Conservation (phyloP, 2,113 vertebrate genomes). For the Hyaena hyaena region DNA sequence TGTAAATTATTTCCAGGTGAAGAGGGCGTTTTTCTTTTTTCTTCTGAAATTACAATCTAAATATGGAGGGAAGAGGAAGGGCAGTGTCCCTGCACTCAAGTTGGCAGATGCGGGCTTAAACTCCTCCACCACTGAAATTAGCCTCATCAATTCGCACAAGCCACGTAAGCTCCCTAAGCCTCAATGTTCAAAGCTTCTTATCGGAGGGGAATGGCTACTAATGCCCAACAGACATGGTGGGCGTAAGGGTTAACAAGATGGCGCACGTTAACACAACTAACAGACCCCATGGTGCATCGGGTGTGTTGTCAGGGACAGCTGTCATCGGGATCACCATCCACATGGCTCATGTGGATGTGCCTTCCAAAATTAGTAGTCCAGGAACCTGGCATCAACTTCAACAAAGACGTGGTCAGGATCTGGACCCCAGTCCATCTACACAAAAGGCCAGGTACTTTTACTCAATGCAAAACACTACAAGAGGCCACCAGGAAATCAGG, state of each 20-base stretch:
- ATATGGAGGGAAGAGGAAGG: background rate
- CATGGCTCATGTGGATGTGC: background rate
- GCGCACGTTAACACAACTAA: accelerated
- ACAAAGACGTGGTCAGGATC: background rate
- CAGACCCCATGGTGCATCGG: accelerated
- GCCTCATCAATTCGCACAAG: accelerated
- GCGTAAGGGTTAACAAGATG: accelerated
- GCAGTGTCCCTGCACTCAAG: background rate
- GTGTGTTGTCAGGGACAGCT: accelerated
- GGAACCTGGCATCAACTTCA: background rate
- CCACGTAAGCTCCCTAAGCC: no score
- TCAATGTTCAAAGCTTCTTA: background rate
- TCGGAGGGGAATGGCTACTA: background rate
- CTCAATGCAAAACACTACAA: background rate
- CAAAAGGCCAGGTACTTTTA: background rate
- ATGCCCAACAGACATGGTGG: background rate
- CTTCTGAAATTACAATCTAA: background rate
- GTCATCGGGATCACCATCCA: background rate
- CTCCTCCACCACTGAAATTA: background rate
- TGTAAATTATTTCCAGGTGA: background rate
- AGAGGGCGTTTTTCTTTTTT: background rate
- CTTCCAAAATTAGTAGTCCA: background rate
- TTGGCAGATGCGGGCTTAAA: accelerated
- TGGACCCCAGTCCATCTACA: background rate
- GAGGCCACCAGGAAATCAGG: background rate